Evolutionary conservation across 2,113 vertebrate species (phyloP).

Genomic region (Antennarius striatus): DNA sequence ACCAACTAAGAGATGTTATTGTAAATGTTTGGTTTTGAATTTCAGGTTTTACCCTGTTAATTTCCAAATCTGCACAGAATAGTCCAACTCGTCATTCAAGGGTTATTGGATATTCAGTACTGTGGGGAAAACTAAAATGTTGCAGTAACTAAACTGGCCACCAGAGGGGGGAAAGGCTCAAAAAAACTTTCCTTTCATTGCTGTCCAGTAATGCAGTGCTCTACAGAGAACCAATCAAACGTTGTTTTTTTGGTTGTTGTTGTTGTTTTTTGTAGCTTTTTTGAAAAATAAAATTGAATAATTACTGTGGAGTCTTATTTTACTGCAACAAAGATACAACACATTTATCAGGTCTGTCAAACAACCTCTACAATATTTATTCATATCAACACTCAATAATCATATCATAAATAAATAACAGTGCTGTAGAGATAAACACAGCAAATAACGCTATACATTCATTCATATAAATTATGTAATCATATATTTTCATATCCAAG

Average conservation of each 20-base stretch:
- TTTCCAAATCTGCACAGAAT: background rate
- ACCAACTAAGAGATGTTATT: background rate
- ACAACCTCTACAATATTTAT: slow-evolving; percentile 69
- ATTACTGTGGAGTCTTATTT: background rate
- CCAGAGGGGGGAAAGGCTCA: slow-evolving; percentile 48
- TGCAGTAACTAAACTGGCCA: slow-evolving; percentile 23
- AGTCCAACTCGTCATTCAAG: background rate
- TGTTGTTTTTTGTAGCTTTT: background rate
- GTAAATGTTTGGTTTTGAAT: slow-evolving; percentile 7
- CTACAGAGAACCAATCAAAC: background rate
- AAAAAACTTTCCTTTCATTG: background rate
- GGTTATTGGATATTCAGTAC: background rate
- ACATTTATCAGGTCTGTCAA: slow-evolving; percentile 16
- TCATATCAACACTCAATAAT: slow-evolving; percentile 53
- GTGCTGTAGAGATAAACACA: slow-evolving; percentile 67
- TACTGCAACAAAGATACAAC: slow-evolving; percentile 13
- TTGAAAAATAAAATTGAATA: slow-evolving; percentile 14
- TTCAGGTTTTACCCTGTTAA: background rate
- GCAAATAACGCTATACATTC: slow-evolving; percentile 75
- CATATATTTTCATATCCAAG: slow-evolving; percentile 58
- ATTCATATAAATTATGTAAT: slow-evolving; percentile 77
- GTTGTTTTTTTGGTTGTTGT: background rate
- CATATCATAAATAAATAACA: slow-evolving; percentile 71
- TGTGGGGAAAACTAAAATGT: background rate
- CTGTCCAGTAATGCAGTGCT: background rate